Evolutionary conservation across 1,140 invertebrate species (phyloP), one percentile per base, ranked within the genome.

Genomic region (Diploscapter pachys): DNA sequence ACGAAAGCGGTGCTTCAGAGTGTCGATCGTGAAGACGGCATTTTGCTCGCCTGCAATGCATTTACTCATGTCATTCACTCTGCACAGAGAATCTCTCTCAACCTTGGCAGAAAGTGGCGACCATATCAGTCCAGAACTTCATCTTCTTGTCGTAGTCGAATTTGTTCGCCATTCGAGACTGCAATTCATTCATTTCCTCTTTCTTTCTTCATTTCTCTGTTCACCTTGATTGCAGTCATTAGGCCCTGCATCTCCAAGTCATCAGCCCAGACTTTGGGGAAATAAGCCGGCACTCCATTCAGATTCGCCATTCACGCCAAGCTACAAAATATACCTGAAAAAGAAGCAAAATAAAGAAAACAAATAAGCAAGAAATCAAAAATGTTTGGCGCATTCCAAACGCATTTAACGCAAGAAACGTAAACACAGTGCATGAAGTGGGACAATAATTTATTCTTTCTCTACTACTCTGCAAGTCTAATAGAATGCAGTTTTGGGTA

Each of bases 91-190:
- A 31, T 31, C 31, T 0, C 31, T 31, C 31, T 31, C 31, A 31
- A 31, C 31, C 31, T 13, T 67, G 61, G 67, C 81, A 83, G 65
- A 83, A 83, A n/a, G 75, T 71, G 4, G 56, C 63, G 63, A 85
- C 83, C 9, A 74, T 62, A 8, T 81, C 71, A 52, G 75, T 76
- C 81, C 81, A 83, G 72, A 83, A 83, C 9, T 75, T 64, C 9
- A 83, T 53, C 49, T 84, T 77, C 54, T 81, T 64, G 54, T 83
- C 81, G 61, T 85, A 81, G 63, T 83, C 83, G 50, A 73, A 73
- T 51, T 81, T 64, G 63, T 83, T 85, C 31, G 85, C 78, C 55
- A 71, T 59, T 63, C 81, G 62, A 3, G 81, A 77, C 77, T 83
- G 5, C 9, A 54, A 31, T 59, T 71, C 48, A 13, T 57, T 3